These are phyloP conservation scores for Arctocebus calabarensis DNA, from an alignment of 2,797 vertebrate genomes.

Conservation along the genomic window DNA sequence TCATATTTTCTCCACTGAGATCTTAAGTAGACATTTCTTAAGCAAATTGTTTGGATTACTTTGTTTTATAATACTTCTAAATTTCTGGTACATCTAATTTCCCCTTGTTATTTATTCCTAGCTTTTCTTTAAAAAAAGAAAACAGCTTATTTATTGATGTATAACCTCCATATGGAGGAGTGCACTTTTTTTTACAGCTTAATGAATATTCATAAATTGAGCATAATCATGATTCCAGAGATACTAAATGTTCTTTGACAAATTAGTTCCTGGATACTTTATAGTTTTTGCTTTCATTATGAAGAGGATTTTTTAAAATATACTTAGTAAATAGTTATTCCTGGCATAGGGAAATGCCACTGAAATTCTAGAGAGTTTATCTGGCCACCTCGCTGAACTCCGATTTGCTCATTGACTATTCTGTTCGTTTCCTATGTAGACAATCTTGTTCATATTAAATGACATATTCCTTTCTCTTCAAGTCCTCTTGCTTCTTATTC, in stretches of 20 bases:
- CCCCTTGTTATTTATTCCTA: not conserved
- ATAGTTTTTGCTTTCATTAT: not conserved
- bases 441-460: not conserved
- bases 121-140: not conserved
- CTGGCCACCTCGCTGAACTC: not conserved
- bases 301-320: not conserved
- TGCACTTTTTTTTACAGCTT: not conserved
- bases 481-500: conserved; percentile 10
- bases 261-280: not conserved
- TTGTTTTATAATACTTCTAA: not conserved
- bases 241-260: not conserved
- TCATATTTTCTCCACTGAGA: not conserved
- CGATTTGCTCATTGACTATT: not conserved
- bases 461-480: conserved; percentile 3
- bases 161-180: not conserved
- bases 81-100: not conserved
- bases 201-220: not conserved
- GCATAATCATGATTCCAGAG: not conserved
- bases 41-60: conserved; percentile 1
- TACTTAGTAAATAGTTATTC: not conserved
- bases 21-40: not conserved
- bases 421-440: not conserved
- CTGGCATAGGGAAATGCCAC: not conserved
- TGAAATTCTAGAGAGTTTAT: not conserved
- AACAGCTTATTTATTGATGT: not conserved